Evolutionary conservation across 2,797 vertebrate species (phyloP), one percentile per base, ranked within the genome.

Genomic region (Okamejei kenojei): DNA sequence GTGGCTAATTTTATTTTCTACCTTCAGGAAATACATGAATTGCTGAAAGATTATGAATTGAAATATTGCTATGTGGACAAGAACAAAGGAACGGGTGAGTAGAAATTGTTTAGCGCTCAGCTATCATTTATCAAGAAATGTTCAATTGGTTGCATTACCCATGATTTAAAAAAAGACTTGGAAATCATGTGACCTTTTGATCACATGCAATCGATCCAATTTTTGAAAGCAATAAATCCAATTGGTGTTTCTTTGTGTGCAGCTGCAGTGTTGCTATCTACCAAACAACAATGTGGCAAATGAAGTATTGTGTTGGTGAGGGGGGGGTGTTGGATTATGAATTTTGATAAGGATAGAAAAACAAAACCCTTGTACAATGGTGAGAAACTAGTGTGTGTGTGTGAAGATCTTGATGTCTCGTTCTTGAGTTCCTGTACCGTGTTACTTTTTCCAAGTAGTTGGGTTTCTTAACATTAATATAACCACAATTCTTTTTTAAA

Each of bases 51-150:
- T 93, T 99, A 98, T 93, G 99, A 99, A 94, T 96, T 99, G 94
- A 99, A 99, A 94, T 99, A 99, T 93, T 99, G 99, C 96, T 99
- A 99, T 61, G 98, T 99, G 97, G 99, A 99, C 96, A 98, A 97
- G 95, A 99, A 98, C 96, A 99, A 99, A 96, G 98, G 98, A 95
- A 99, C 98, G 97, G 99, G 99, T 99, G 97, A 97, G 96, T 15
- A 21, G 1, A 19, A 19, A 68, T 68, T 88, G 35, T n/a, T 26
- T 93, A 21, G 23, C 9, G 26, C 58, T 32, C 7, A 68, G 45
- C n/a, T 26, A 32, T 9, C 65, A 71, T 92, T 58, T 65, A 23
- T 1, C 5, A 73, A 23, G 32, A 76, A 29, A 61, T 61, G 10
- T 35, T 17, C 45, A 82, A 9, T 21, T 35, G 11, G 21, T 21